Base-by-base conservation (phyloP, 2,113 vertebrate species). In the Alethe castanea region DNA sequence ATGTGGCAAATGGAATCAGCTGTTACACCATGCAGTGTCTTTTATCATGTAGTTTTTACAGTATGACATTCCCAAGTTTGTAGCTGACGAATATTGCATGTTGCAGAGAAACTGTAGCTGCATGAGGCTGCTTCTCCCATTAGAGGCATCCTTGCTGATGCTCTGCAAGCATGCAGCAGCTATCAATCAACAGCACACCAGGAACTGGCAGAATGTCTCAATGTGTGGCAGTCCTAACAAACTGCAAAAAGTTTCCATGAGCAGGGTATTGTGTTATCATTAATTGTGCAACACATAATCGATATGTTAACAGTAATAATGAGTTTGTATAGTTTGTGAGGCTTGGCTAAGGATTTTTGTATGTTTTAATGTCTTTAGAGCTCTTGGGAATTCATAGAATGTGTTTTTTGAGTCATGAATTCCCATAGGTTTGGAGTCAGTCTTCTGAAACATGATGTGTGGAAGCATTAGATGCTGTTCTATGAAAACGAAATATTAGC, bases 1-100 rank as follows among this genome's bases (percentile, higher is more conserved):
- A 97, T 94, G 96, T 96, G 96, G 97, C 65, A 94, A 94, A 96
- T 82, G 61, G 91, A 92, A 95, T 96, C 92, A 94, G 74, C 81
- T 70, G 47, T 20, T 95, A 84, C 61, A 70, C 64, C 60, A 67
- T 56, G 81, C 3, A 76, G 73, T 14, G 10, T 76, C 81, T 91
- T 92, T 86, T 80, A 56, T 95, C 93, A 59, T 38, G 40, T 28
- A 79, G 60, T 61, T 89, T 93, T 96, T 88, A 94, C 64, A 92
- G 48, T 81, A 88, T 95, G 97, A 95, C 78, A 89, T 70, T 92
- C 65, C 94, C 70, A 84, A 77, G 76, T 95, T 96, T 94, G 91
- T 94, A 95, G 87, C 54, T 94, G 93, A 97, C 92, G 57, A 95
- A 95, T 94, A 94, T 70, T 95, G 61, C 81, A 95, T 91, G 60